These are phyloP conservation scores for Otus sunia DNA, from an alignment of 2,113 vertebrate species.

Conservation along the genomic window DNA sequence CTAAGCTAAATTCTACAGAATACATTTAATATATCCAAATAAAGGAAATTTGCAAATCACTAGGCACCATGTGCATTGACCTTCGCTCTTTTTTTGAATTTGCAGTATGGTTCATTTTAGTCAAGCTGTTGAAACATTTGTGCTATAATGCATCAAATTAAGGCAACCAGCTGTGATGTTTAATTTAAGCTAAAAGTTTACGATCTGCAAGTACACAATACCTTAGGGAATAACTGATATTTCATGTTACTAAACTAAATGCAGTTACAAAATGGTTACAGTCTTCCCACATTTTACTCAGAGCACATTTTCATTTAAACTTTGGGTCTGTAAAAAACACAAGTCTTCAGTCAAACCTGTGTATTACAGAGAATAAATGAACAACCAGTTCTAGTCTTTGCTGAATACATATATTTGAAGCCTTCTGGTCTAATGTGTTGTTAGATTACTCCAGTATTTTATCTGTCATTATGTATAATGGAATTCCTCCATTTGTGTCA, in stretches of 20 bases:
- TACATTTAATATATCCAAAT: conserved; percentile 40
- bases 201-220: conserved; percentile 72
- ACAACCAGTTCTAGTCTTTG: neutral
- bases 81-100: conserved; percentile 64
- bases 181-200: conserved; percentile 80
- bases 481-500: conserved; percentile 34
- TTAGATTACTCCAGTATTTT: conserved; percentile 23
- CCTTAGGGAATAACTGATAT: conserved; percentile 64
- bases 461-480: conserved; percentile 17
- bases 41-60: conserved; percentile 61
- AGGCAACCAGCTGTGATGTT: conserved; percentile 79
- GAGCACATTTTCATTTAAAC: conserved; percentile 15
- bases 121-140: conserved; percentile 80
- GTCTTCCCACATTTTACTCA: conserved; percentile 22
- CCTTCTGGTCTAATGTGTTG: conserved; percentile 32
- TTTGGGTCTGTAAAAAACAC: conserved; percentile 32
- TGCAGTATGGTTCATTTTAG: conserved; percentile 72
- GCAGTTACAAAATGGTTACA: conserved; percentile 53
- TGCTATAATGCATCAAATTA: conserved; percentile 77
- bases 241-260: conserved; percentile 48
- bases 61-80: conserved; percentile 49
- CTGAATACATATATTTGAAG: conserved; percentile 30
- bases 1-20: conserved; percentile 14
- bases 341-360: conserved; percentile 20
- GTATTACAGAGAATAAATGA: conserved; percentile 30